These are phyloP conservation scores for Perca flavescens DNA, from an alignment of 2,113 vertebrate genomes.

Conservation along the genomic window DNA sequence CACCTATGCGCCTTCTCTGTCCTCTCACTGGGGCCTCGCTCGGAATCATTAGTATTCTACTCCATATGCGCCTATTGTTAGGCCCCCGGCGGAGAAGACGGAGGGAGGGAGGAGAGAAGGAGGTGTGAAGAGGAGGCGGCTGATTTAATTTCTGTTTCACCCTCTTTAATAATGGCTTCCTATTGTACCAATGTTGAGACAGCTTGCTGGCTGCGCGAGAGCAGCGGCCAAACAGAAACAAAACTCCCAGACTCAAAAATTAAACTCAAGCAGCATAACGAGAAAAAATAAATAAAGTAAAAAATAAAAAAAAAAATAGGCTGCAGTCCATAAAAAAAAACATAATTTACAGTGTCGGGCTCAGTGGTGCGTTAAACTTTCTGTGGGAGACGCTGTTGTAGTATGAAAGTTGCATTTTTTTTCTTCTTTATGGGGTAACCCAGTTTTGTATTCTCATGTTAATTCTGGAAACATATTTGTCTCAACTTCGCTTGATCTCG, in stretches of 20 bases:
- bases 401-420: conserved; percentile 15
- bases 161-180: conserved; percentile 70
- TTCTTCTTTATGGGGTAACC: not conserved
- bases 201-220: not conserved
- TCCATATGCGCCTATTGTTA: conserved; percentile 85
- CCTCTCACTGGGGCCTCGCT: conserved; percentile 54
- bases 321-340: not conserved
- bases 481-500: conserved; percentile 23
- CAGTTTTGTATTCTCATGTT: conserved; percentile 16
- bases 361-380: conserved; percentile 48
- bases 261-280: not conserved
- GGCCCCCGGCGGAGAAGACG: conserved; percentile 59
- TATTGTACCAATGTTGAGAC: conserved; percentile 44
- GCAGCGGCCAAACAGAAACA: conserved; percentile 6
- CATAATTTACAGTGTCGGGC: not conserved
- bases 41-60: conserved; percentile 84
- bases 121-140: conserved; percentile 69
- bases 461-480: not conserved
- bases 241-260: not conserved
- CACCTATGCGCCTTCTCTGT: conserved; percentile 31
- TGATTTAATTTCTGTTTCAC: conserved; percentile 80
- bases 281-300: not conserved
- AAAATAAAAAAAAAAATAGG: not conserved
- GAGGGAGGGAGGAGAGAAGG: conserved; percentile 40
- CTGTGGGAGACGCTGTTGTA: not conserved